These are phyloP conservation scores for Florisuga fusca DNA, from an alignment of 2,797 vertebrate species.

Conservation along the genomic window DNA sequence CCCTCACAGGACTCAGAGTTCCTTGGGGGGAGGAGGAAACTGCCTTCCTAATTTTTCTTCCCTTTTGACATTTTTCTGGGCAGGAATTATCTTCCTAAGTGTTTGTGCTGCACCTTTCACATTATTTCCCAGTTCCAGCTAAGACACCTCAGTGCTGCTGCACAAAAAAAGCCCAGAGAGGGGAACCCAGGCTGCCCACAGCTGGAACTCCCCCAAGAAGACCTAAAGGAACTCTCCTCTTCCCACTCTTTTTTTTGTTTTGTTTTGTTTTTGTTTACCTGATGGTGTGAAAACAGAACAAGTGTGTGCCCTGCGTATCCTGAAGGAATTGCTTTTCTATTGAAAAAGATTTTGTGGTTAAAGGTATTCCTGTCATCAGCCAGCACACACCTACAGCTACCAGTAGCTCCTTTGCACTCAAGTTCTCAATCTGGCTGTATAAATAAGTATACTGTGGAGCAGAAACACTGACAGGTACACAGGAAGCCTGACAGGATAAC, in stretches of 20 bases:
- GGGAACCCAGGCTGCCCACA: background rate
- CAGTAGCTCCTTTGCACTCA: background rate
- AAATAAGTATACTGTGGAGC: background rate
- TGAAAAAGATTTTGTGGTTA: too few species aligned
- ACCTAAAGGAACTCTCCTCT: background rate
- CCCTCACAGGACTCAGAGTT: background rate
- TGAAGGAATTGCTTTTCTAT: background rate
- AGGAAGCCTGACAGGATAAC: constrained; percentile 47
- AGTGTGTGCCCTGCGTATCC: background rate
- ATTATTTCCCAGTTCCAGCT: background rate
- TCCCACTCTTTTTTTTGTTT: background rate
- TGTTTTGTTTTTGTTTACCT: background rate
- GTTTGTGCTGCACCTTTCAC: background rate
- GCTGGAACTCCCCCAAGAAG: background rate
- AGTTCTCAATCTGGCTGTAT: constrained; percentile 23
- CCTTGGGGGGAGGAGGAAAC: background rate
- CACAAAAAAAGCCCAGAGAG: background rate
- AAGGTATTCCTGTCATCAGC: background rate
- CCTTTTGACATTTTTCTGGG: background rate
- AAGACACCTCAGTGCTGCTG: background rate
- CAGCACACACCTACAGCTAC: background rate
- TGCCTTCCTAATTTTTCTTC: background rate
- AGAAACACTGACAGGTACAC: constrained; percentile 27
- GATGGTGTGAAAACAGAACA: background rate
- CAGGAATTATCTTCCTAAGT: background rate